These are phyloP conservation scores for Exaiptasia diaphana DNA, from an alignment of 64 coral and sea anemone species.

Conservation along the genomic window DNA sequence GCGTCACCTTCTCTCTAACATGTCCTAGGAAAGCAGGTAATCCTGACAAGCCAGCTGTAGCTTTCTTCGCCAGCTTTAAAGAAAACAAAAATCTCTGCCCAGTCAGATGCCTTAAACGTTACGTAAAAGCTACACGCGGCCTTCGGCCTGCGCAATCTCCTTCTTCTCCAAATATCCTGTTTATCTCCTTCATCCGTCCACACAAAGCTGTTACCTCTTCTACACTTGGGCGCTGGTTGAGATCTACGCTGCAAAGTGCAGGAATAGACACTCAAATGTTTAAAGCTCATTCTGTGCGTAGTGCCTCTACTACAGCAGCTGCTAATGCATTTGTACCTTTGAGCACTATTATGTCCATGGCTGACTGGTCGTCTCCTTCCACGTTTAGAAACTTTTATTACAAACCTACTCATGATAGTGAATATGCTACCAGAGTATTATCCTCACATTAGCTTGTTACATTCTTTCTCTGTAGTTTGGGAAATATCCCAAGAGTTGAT, in stretches of 20 bases:
- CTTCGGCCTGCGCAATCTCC: not conserved
- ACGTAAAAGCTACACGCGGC: conserved; percentile 7
- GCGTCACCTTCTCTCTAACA: not conserved
- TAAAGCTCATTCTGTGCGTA: conserved; percentile 6
- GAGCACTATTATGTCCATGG: too few relatives aligned
- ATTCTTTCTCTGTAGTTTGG: too few relatives aligned
- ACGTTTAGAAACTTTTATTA: too few relatives aligned
- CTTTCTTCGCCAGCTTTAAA: not conserved
- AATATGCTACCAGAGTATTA: too few relatives aligned
- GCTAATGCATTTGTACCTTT: too few relatives aligned
- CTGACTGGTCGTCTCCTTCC: too few relatives aligned
- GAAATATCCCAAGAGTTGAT: too few relatives aligned
- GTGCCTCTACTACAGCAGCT: conserved; percentile 16
- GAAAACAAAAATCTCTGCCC: not conserved
- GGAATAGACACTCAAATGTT: conserved; percentile 16
- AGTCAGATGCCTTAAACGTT: not conserved
- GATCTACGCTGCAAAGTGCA: not conserved
- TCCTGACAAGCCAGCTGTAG: not conserved
- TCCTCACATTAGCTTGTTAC: too few relatives aligned
- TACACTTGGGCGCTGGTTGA: conserved; percentile 9
- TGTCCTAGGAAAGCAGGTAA: not conserved
- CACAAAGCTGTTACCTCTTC: not conserved
- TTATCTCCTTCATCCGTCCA: not conserved
- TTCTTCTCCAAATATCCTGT: not conserved
- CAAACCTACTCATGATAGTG: too few relatives aligned